Base-by-base conservation (phyloP, 2,888 invertebrate genomes). In the Anoplius nigerrimus region DNA sequence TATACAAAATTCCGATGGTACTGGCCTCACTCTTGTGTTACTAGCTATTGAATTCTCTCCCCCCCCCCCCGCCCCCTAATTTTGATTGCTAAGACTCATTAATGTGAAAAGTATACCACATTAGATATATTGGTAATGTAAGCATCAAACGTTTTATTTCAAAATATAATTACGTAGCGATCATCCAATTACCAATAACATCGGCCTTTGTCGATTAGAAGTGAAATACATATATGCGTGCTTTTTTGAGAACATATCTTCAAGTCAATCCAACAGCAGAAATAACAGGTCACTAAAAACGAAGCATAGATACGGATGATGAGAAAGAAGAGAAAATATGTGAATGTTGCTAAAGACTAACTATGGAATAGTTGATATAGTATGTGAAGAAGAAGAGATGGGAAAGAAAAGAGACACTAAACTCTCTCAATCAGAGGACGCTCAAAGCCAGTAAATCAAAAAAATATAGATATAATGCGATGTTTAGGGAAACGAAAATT, bases 191-290 rank as follows among this genome's bases (percentile, higher is more conserved):
- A 34, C 67, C 48, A 68, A 74, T 74, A 70, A 54, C 60, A 62
- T 51, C 63, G 62, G 46, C 62, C 74, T 67, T 57, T 61, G 78
- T 78, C 76, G 74, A 76, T 74, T 21, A 34, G 59, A 62, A 56
- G 34, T 54, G 62, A 68, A 45, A 62, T 54, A 63, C 66, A 59
- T 75, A 74, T 66, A 74, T 72, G 74, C 71, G 66, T 68, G 69
- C 66, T 66, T 78, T 78, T 80, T 82, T 78, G 74, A n/a, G 75
- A 63, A 62, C 67, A 70, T 66, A 61, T 67, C 76, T 74, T 54
- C 48, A 56, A 74, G 48, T 52, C 74, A 79, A 76, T 80, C 79
- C 66, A 58, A 69, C 65, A 72, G 76, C 79, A 80, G 67, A 72
- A 78, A 72, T 68, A 71, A 76, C 75, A 66, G 73, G 72, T 64